Evolutionary conservation across 2,888 invertebrate species (phyloP).

Genomic region (Arenicola marina): DNA sequence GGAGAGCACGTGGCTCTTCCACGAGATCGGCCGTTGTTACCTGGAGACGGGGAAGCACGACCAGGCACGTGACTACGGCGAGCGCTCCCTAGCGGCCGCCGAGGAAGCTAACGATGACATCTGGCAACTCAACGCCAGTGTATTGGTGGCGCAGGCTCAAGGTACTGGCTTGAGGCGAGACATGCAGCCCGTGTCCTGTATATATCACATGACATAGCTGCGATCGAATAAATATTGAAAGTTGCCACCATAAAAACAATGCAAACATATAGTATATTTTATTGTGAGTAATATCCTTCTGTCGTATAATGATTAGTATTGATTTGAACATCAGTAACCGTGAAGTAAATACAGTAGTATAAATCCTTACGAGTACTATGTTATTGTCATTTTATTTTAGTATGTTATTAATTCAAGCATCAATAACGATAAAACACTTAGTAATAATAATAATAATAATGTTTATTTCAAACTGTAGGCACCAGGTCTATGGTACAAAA

Average conservation of each 20-base stretch:
- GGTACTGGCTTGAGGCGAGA: slow-evolving; percentile 35
- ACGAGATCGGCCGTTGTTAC: slow-evolving; percentile 63
- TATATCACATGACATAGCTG: too few species aligned
- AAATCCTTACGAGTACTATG: too few species aligned
- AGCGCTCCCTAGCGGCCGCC: slow-evolving; percentile 53
- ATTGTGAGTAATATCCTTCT: not conserved
- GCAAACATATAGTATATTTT: not conserved
- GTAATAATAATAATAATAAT: too few species aligned
- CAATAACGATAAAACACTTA: too few species aligned
- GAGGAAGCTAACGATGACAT: slow-evolving; percentile 52
- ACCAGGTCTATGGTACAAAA: too few species aligned
- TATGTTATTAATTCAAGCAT: too few species aligned
- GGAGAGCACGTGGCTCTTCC: slow-evolving; percentile 62
- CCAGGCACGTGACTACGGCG: slow-evolving; percentile 53
- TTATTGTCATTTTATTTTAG: too few species aligned
- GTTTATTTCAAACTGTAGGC: too few species aligned
- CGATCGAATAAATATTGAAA: too few species aligned
- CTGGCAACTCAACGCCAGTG: slow-evolving; percentile 58
- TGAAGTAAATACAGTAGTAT: not conserved
- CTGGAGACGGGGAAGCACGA: slow-evolving; percentile 49
- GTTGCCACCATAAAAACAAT: too few species aligned
- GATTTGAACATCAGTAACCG: not conserved
- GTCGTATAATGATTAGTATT: not conserved
- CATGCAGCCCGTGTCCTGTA: too few species aligned
- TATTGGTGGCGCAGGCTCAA: slow-evolving; percentile 57